Percentiles rank a stretch among this genome's conserved stretches.
Conservation (phyloP, 2,797 vertebrate genomes). For the Valencia hispanica region DNA sequence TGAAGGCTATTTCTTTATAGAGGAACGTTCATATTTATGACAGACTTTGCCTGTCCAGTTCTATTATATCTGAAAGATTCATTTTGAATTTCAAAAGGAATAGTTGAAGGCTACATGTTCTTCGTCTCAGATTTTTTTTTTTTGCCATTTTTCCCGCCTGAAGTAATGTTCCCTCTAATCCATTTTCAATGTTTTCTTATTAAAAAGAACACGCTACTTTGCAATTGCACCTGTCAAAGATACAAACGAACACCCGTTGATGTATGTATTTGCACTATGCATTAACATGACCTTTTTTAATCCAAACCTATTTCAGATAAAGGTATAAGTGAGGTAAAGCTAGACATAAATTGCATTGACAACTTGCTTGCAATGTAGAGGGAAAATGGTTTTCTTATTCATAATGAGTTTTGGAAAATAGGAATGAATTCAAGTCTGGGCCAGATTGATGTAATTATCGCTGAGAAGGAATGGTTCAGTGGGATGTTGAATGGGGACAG, state of each 20-base stretch:
- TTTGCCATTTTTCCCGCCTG: conserved; percentile 18
- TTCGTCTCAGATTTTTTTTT: conserved; percentile 18
- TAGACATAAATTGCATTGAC: conserved; percentile 18
- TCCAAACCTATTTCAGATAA: conserved; percentile 20
- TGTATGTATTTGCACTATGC: conserved; percentile 32
- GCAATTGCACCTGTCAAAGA: conserved; percentile 41
- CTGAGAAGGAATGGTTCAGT: conserved; percentile 25
- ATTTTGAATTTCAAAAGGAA: conserved; percentile 16
- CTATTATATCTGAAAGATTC: neutral
- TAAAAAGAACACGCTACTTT: conserved; percentile 40
- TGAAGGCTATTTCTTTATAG: neutral
- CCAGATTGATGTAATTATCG: conserved; percentile 27
- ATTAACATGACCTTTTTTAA: conserved; percentile 19
- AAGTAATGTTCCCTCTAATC: conserved; percentile 24
- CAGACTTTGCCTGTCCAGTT: neutral
- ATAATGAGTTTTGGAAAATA: conserved; percentile 17
- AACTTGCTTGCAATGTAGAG: conserved; percentile 9
- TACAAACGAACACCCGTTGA: conserved; percentile 26
- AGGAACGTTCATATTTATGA: neutral
- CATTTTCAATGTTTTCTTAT: conserved; percentile 41
- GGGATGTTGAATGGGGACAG: conserved; percentile 30
- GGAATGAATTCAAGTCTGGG: conserved; percentile 39
- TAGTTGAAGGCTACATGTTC: neutral
- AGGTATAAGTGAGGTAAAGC: conserved; percentile 34
- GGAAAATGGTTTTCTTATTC: conserved; percentile 18